These are phyloP conservation scores for Larimichthys crocea DNA, from an alignment of 2,113 vertebrate genomes.

Conservation along the genomic window DNA sequence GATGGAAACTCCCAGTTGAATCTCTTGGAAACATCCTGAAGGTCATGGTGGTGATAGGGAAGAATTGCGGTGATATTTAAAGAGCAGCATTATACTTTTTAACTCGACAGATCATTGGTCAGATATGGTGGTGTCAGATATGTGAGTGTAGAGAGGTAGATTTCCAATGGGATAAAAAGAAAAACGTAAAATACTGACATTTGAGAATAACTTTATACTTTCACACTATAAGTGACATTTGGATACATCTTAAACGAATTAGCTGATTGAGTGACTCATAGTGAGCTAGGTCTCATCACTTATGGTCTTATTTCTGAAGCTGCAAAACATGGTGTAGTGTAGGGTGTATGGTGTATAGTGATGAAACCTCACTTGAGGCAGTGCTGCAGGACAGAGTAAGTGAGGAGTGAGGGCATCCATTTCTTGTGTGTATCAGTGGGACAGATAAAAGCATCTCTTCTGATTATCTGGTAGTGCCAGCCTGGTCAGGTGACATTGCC, in stretches of 20 bases:
- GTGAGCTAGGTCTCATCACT: not conserved
- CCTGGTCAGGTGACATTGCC: constrained; percentile 61
- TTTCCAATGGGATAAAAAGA: not conserved
- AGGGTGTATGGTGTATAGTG: not conserved
- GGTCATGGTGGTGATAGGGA: not conserved
- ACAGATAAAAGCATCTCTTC: constrained; percentile 33
- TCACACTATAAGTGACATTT: not conserved
- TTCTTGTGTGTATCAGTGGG: constrained; percentile 1
- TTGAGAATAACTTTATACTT: too few species aligned
- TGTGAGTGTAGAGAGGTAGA: not conserved
- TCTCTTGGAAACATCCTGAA: constrained; percentile 15
- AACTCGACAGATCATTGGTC: not conserved
- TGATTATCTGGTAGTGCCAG: constrained; percentile 37
- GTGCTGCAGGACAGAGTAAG: not conserved
- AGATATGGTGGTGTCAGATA: not conserved
- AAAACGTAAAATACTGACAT: not conserved
- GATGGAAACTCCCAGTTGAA: not conserved
- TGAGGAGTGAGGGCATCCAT: constrained; percentile 3
- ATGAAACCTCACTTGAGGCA: constrained; percentile 2
- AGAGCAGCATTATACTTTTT: not conserved
- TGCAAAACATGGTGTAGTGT: not conserved
- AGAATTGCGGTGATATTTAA: not conserved
- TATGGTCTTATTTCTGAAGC: not conserved
- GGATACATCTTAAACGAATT: not conserved
- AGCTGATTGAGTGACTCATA: not conserved